These are phyloP conservation scores for Mesitornis unicolor DNA, from an alignment of 2,113 vertebrate species.

Conservation along the genomic window DNA sequence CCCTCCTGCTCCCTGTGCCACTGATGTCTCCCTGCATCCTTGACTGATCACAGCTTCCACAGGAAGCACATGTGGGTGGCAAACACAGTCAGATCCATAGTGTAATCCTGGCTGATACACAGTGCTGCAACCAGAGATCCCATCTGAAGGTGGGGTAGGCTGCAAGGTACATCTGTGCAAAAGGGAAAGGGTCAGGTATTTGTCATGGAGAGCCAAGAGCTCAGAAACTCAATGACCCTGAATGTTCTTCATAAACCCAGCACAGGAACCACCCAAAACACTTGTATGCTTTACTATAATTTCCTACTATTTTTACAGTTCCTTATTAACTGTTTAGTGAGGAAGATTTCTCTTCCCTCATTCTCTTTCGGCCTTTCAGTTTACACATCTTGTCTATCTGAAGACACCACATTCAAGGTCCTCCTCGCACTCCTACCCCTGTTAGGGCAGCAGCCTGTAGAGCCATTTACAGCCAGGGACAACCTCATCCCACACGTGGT, in stretches of 20 bases:
- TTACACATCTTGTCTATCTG: neutral
- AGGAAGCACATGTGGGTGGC: neutral
- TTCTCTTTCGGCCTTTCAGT: neutral
- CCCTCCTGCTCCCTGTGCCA: neutral
- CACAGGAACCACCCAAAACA: neutral
- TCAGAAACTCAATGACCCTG: neutral
- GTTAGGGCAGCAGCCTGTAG: neutral
- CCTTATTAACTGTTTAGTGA: neutral
- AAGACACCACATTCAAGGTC: neutral
- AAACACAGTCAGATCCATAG: neutral
- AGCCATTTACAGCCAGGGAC: neutral
- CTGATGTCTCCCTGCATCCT: neutral
- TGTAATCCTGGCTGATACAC: neutral
- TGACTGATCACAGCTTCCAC: neutral
- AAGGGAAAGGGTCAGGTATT: neutral
- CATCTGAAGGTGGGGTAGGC: neutral
- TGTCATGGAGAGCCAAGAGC: neutral
- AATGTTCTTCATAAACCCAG: neutral
- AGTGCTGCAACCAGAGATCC: neutral
- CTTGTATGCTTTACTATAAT: neutral
- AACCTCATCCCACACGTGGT: neutral
- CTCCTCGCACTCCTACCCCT: rapidly evolving
- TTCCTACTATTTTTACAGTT: neutral
- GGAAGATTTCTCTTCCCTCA: neutral
- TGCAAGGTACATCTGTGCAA: neutral